phyloP scores from a whole-genome alignment of 2,888 invertebrate genomes.

The Galerucella nymphaeae region DNA sequence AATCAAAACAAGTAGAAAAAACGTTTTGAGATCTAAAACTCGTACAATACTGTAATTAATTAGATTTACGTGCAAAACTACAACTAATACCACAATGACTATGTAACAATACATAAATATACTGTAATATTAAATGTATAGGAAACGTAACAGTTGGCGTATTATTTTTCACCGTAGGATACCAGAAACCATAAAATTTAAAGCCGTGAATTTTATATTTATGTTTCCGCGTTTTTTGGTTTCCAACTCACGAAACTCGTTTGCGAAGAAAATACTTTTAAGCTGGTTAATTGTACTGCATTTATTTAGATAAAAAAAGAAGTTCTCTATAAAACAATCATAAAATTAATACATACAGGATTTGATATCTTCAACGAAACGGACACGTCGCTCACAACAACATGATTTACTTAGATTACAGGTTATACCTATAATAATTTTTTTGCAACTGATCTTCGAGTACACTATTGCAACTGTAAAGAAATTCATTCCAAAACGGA shows the following conservation, averaged over 20 bases:
- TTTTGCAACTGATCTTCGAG: too few relatives aligned
- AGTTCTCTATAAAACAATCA: constrained; percentile 3
- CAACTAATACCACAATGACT: constrained; percentile 3
- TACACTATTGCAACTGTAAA: too few relatives aligned
- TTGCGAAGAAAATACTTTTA: constrained; percentile 23
- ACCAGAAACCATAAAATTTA: constrained; percentile 33
- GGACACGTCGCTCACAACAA: too few relatives aligned
- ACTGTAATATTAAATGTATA: constrained; percentile 14
- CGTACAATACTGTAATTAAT: constrained; percentile 19
- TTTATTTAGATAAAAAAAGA: constrained; percentile 18
- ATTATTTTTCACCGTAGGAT: constrained; percentile 23
- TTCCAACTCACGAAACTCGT: constrained; percentile 18
- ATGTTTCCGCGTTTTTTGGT: constrained; percentile 26
- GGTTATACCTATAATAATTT: too few relatives aligned
- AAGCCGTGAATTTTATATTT: constrained; percentile 29
- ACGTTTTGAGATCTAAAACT: constrained; percentile 1
- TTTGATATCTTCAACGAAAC: not conserved
- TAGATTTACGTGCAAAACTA: not conserved
- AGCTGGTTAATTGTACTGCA: constrained; percentile 20
- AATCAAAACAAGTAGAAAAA: not conserved
- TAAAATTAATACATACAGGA: not conserved
- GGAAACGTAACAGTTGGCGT: constrained; percentile 31
- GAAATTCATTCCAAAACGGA: too few relatives aligned
- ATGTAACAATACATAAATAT: constrained; percentile 3
- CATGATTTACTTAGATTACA: too few relatives aligned